phyloP scores from a whole-genome alignment of 2,888 invertebrate genomes.

The Mellilla xanthometata region DNA sequence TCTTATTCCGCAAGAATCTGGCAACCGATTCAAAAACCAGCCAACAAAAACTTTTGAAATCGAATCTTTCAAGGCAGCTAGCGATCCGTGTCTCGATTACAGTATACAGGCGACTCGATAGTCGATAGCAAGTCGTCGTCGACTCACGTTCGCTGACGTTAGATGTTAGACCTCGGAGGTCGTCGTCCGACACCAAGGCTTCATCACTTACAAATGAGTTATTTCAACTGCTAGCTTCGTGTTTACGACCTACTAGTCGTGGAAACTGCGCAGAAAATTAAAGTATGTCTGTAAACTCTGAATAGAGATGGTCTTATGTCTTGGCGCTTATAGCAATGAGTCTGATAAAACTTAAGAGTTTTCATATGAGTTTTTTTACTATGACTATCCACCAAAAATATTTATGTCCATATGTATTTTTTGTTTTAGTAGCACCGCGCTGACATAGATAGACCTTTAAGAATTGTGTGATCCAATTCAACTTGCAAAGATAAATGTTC shows the following conservation, averaged over 20 bases:
- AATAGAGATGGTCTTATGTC: neutral
- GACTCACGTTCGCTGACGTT: slow-evolving; percentile 37
- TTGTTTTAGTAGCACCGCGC: no score
- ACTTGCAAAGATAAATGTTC: no score
- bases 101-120: slow-evolving; percentile 20
- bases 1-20: slow-evolving; percentile 1
- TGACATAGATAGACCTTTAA: no score
- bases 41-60: slow-evolving; percentile 17
- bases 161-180: slow-evolving; percentile 35
- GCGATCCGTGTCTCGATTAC: slow-evolving; percentile 24
- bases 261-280: neutral
- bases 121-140: slow-evolving; percentile 16
- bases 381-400: no score
- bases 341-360: no score
- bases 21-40: slow-evolving; percentile 10
- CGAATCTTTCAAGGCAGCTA: slow-evolving; percentile 17
- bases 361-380: no score
- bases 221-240: slow-evolving; percentile 31
- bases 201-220: slow-evolving; percentile 32
- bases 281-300: neutral
- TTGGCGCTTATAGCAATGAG: no score
- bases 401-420: no score
- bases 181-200: slow-evolving; percentile 48
- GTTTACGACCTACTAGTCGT: slow-evolving; percentile 15
- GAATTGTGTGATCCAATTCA: no score